Evolutionary conservation across 2,797 vertebrate species (phyloP).

Genomic region (Lindbergichthys nudifrons): DNA sequence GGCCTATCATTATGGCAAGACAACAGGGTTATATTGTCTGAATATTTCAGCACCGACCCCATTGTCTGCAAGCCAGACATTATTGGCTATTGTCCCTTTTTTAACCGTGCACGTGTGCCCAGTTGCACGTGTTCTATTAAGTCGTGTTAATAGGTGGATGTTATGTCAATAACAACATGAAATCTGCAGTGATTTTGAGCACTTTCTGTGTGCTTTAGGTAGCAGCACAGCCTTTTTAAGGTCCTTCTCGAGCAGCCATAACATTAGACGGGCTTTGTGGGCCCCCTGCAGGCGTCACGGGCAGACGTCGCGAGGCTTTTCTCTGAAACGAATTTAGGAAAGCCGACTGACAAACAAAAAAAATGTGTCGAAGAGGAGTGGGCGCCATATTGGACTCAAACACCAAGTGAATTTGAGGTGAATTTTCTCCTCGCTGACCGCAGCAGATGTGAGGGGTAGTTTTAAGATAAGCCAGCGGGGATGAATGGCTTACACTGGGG

Average conservation of each 20-base stretch:
- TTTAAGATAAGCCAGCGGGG: constrained; percentile 18
- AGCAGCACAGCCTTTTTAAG: constrained; percentile 39
- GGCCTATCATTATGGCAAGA: constrained; percentile 55
- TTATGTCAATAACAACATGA: accelerated
- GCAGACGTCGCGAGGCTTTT: constrained; percentile 56
- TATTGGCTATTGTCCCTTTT: constrained; percentile 36
- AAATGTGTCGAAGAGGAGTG: constrained; percentile 80
- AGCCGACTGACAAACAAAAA: constrained; percentile 79
- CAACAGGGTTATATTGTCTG: constrained; percentile 53
- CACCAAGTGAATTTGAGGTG: constrained; percentile 56
- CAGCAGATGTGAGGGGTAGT: constrained; percentile 35
- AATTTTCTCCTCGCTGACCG: constrained; percentile 26
- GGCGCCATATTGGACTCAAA: constrained; percentile 86
- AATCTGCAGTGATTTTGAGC: constrained; percentile 42
- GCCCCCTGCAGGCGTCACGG: constrained; percentile 83
- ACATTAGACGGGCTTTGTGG: constrained; percentile 61
- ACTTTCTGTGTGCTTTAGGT: constrained; percentile 44
- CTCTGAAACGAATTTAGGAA: constrained; percentile 80
- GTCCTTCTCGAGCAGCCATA: constrained; percentile 42
- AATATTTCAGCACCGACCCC: constrained; percentile 48
- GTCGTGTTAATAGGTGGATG: not conserved
- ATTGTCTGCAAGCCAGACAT: constrained; percentile 52
- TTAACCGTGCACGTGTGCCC: not conserved
- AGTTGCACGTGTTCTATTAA: not conserved
- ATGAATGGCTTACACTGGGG: constrained; percentile 48